These are phyloP conservation scores for Tor tambroides DNA, from an alignment of 2,113 vertebrate species.

Conservation along the genomic window DNA sequence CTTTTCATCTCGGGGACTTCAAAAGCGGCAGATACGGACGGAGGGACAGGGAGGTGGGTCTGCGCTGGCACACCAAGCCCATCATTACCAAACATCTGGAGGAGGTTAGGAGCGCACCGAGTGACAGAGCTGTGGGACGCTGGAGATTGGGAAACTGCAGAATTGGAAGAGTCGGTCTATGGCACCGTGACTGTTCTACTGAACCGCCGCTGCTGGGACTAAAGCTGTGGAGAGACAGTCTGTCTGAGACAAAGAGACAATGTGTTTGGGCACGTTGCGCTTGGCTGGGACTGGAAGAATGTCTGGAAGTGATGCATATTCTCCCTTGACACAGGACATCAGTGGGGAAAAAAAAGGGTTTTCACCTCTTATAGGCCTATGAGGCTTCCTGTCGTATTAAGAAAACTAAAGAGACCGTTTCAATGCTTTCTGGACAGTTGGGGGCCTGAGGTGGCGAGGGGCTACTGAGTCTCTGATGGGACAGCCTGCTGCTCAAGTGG, in stretches of 20 bases:
- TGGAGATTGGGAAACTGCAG: constrained; percentile 65
- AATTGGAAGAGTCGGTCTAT: constrained; percentile 60
- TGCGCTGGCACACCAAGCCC: constrained; percentile 64
- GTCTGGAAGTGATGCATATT: constrained; percentile 7
- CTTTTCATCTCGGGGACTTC: constrained; percentile 64
- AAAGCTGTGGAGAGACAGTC: constrained; percentile 25
- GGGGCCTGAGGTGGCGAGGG: background rate
- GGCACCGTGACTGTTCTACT: constrained; percentile 21
- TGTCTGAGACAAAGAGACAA: constrained; percentile 25
- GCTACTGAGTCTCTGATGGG: constrained; percentile 31
- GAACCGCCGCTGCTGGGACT: constrained; percentile 16
- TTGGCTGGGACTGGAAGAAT: constrained; percentile 37
- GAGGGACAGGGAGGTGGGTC: constrained; percentile 64
- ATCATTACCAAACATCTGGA: constrained; percentile 77
- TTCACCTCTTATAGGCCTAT: background rate
- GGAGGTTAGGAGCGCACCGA: constrained; percentile 67
- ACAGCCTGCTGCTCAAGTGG: background rate
- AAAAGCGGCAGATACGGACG: constrained; percentile 64
- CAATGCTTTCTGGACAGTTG: background rate
- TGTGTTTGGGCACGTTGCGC: constrained; percentile 24
- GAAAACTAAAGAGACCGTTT: constrained; percentile 8
- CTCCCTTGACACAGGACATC: constrained; percentile 16
- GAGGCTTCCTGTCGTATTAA: constrained; percentile 20
- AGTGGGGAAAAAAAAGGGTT: constrained; percentile 26
- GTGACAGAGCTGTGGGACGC: constrained; percentile 67